Percentiles rank a stretch among this genome's conserved stretches.
phyloP scores from a whole-genome alignment of 2,113 vertebrate genomes.

The Rhizomys pruinosus region DNA sequence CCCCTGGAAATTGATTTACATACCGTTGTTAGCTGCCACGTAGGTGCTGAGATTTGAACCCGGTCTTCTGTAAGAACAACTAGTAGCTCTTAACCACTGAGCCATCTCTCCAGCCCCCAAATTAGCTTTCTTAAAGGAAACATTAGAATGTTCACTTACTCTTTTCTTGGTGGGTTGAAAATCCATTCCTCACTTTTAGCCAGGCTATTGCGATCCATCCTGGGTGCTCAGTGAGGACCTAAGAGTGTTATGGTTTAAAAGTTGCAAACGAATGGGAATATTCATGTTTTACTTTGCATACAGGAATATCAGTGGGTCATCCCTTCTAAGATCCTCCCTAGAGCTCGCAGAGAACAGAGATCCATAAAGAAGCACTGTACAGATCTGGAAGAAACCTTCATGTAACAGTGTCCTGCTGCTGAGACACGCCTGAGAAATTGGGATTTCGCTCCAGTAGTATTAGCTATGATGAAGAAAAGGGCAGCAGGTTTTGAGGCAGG shows the following conservation, averaged over 20 bases:
- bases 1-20: no score
- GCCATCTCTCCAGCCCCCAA: no score
- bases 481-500: not conserved
- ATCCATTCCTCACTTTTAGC: slow-evolving; percentile 47
- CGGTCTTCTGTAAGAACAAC: no score
- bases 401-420: not conserved
- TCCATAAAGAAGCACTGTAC: rapidly evolving
- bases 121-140: slow-evolving; percentile 58
- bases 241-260: slow-evolving; percentile 14
- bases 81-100: no score
- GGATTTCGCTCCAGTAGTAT: not conserved
- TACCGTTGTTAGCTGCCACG: no score
- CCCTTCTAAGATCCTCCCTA: not conserved
- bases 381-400: not conserved
- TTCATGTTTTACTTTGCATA: not conserved
- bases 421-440: not conserved
- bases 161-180: slow-evolving; percentile 52
- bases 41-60: no score
- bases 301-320: not conserved
- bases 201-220: slow-evolving; percentile 1
- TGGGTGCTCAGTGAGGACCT: not conserved
- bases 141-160: not conserved
- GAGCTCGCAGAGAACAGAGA: not conserved
- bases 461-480: not conserved
- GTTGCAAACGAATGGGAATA: slow-evolving; percentile 7